These are phyloP conservation scores for Pogoniulus pusillus DNA, from an alignment of 2,797 vertebrate genomes.

Conservation along the genomic window DNA sequence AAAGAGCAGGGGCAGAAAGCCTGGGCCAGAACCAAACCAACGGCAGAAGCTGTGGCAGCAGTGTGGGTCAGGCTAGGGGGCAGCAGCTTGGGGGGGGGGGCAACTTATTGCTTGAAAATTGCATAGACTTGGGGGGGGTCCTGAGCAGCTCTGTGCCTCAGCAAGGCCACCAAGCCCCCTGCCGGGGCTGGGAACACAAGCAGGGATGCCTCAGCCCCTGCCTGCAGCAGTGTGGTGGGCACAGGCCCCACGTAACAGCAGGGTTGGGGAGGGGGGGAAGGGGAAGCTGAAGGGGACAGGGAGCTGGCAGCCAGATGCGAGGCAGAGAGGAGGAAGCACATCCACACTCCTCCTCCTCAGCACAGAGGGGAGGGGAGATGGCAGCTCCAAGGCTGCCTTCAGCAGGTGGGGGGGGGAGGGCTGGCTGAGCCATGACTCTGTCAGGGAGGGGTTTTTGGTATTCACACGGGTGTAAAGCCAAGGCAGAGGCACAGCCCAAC, in stretches of 20 bases:
- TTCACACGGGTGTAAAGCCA: not conserved
- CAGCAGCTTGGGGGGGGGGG: not conserved
- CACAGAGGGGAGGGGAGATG: not conserved
- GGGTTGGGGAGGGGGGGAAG: not conserved
- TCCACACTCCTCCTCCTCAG: not conserved
- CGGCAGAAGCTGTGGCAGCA: not conserved
- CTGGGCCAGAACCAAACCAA: not conserved
- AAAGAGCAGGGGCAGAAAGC: not conserved
- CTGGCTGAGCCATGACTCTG: rapidly evolving
- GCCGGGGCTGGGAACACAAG: rapidly evolving
- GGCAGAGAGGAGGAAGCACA: not conserved
- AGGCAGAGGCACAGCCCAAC: not conserved
- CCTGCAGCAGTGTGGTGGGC: rapidly evolving
- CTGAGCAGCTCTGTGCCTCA: not conserved
- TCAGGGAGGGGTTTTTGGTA: not conserved
- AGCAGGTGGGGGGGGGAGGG: rapidly evolving
- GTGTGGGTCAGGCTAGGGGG: not conserved
- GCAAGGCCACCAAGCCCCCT: not conserved
- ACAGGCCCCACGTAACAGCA: rapidly evolving
- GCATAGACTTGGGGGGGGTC: conserved; percentile 19
- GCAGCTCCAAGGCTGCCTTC: not conserved
- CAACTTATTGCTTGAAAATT: not conserved
- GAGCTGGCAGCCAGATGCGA: not conserved
- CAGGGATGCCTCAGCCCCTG: not conserved
- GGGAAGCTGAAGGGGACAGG: not conserved